A percentile compares a stretch with the other conserved stretches of the same genome.
phyloP scores from a whole-genome alignment of 2,797 vertebrate genomes.

The Gadopsis bispinosus region DNA sequence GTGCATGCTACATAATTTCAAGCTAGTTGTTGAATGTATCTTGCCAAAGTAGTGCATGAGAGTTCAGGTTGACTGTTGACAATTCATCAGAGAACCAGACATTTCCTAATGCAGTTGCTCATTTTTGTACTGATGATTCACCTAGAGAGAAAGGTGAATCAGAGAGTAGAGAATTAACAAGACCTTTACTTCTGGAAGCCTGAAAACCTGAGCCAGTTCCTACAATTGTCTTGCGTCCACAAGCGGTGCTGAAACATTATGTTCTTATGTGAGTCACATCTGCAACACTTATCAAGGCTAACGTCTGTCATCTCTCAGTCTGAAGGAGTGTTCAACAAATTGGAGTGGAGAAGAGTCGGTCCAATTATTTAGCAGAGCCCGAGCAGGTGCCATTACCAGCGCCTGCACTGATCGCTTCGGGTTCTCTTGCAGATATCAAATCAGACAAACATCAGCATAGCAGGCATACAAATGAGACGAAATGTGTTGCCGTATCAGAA shows the following conservation, averaged over 20 bases:
- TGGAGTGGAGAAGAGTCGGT: slow-evolving; percentile 52
- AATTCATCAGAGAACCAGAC: background rate
- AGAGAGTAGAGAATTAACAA: background rate
- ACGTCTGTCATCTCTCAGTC: slow-evolving; percentile 46
- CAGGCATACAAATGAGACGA: slow-evolving; percentile 70
- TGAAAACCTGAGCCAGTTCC: background rate
- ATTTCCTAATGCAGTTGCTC: background rate
- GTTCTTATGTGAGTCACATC: slow-evolving; percentile 14
- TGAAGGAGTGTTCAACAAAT: slow-evolving; percentile 61
- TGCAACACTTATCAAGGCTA: slow-evolving; percentile 37
- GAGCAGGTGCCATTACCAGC: slow-evolving; percentile 63
- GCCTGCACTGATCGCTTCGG: slow-evolving; percentile 64
- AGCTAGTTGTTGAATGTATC: background rate
- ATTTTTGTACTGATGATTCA: background rate
- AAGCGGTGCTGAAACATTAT: background rate
- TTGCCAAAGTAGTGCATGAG: background rate
- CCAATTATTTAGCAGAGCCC: slow-evolving; percentile 64
- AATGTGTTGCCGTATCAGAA: slow-evolving; percentile 61
- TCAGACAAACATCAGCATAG: slow-evolving; percentile 64
- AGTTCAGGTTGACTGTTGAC: background rate
- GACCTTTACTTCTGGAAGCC: background rate
- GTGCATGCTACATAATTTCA: background rate
- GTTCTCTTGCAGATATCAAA: slow-evolving; percentile 66
- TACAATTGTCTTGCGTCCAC: background rate
- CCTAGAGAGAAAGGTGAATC: no score